phyloP scores from a whole-genome alignment of 2,113 vertebrate genomes.

The Tupaia chinensis region DNA sequence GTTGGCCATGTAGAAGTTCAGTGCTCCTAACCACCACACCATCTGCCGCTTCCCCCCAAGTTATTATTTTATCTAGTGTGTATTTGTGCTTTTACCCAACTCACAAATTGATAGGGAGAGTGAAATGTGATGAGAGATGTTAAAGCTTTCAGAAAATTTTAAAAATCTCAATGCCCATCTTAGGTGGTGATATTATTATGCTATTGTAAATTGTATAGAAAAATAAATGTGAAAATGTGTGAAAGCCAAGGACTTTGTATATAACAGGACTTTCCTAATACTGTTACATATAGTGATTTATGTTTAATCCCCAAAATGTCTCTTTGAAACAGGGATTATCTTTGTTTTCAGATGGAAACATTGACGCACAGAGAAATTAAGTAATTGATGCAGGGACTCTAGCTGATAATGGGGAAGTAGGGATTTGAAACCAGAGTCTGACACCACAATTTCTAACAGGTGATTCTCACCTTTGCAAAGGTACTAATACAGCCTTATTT shows the following conservation, averaged over 20 bases:
- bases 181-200: too few species aligned
- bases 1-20: too few species aligned
- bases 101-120: background rate
- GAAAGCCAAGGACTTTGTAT: background rate
- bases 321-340: background rate
- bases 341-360: constrained; percentile 18
- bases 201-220: background rate
- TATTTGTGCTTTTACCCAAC: background rate
- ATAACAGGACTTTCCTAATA: background rate
- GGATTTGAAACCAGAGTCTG: background rate
- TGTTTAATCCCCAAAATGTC: background rate
- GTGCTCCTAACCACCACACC: too few species aligned
- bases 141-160: constrained; percentile 6
- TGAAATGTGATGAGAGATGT: background rate
- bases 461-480: background rate
- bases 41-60: background rate
- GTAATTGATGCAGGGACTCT: background rate
- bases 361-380: background rate
- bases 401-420: background rate
- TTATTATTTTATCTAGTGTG: background rate
- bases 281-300: background rate
- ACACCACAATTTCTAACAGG: background rate
- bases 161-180: background rate
- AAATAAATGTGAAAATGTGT: background rate
- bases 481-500: background rate